phyloP scores from a whole-genome alignment of 2,797 vertebrate genomes.

The Cynopterus sphinx region DNA sequence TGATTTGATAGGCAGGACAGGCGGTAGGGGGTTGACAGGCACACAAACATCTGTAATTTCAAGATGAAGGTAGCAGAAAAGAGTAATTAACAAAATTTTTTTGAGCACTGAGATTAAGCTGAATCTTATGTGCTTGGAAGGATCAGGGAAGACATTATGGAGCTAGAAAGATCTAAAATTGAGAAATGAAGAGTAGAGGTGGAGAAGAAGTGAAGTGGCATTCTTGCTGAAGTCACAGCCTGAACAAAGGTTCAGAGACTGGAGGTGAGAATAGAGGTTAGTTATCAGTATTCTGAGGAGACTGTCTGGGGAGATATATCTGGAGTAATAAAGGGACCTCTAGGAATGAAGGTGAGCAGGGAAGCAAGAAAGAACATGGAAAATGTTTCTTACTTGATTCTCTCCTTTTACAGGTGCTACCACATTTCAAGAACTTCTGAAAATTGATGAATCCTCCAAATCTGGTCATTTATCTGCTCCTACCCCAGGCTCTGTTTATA shows the following conservation, averaged over 20 bases:
- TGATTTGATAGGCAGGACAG: background rate
- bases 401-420: slow-evolving; percentile 42
- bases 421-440: background rate
- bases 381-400: background rate
- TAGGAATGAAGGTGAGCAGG: background rate
- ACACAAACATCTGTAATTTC: background rate
- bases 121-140: background rate
- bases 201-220: background rate
- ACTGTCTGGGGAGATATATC: background rate
- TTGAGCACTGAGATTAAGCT: background rate
- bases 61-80: background rate
- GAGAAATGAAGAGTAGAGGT: background rate
- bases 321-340: background rate
- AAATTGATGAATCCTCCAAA: background rate
- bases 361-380: background rate
- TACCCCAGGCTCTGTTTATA: background rate
- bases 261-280: background rate
- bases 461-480: too few species aligned
- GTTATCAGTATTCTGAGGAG: background rate
- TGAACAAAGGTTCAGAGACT: background rate
- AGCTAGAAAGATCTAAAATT: background rate
- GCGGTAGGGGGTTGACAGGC: background rate
- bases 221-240: background rate
- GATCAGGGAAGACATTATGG: background rate
- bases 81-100: background rate